Base-by-base conservation (phyloP, 2,797 vertebrate species). In the Chrysocyon brachyurus region DNA sequence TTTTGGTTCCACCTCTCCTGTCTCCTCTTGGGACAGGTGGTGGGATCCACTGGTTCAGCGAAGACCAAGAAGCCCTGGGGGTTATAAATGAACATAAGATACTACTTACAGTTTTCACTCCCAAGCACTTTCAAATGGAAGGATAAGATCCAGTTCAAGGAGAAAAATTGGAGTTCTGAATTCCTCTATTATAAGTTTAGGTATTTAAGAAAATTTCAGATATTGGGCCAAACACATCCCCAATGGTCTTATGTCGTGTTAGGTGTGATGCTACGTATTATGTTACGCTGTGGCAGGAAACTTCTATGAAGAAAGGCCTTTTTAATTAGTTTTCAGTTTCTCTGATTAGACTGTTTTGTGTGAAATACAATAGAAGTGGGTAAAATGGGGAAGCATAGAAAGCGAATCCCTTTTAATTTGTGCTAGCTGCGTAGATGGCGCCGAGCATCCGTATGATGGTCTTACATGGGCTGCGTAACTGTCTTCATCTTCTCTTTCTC, bases 131-230 rank as follows among this genome's bases (percentile, higher is more conserved):
- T 59, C 46, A 46, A 56, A n/a, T 14, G 24, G 40, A 31, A 68
- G 16, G 57, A 75, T 64, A n/a, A 93, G 12, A 85, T 78, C 2
- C 68, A 63, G 57, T 83, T 54, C 33, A 87, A 84, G 81, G 28
- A 66, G 57, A 40, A 91, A 89, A 90, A 15, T 1, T 21, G 26
- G 33, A 89, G 1, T 73, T 94, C 56, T 81, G 72, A 77, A 56
- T 83, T 56, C 7, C 24, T 90, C 31, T 91, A 36, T 70, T 92
- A 72, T 56, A 93, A 84, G 12, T 40, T 94, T 81, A 89, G 73
- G 49, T 31, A 79, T 54, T 95, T 78, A 89, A 85, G 57, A 61
- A 70, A 89, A 52, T 87, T 86, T 79, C n/a, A 86, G 6, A 3
- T 52, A 77, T 75, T 90, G 46, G 12, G 14, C 28, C 59, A 64